Evolutionary conservation across 2,888 invertebrate species (phyloP), one percentile per base, ranked within the genome.

Genomic region (Seira sanloemensis): DNA sequence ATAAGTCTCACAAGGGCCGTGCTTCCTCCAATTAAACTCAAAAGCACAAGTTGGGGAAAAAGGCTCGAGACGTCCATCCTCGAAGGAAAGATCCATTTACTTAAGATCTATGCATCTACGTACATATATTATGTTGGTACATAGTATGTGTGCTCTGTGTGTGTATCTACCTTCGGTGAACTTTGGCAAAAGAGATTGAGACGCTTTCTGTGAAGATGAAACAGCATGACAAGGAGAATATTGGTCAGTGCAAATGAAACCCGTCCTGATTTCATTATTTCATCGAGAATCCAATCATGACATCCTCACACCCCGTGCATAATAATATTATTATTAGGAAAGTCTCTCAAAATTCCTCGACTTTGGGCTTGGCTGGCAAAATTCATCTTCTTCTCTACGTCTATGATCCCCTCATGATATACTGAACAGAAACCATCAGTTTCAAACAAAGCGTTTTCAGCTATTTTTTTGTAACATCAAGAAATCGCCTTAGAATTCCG

Each of bases 261-360:
- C 80, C 74, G 71, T 69, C 76, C 81, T 82, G 81, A 82, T 82
- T 76, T 82, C 76, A 71, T 24, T 50, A 71, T 71, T 72, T 74
- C 12, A 37, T 58, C 58, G 16, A 58, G 21, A 62, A 62, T 62
- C 16, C 50, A 50, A 50, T 50, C 2, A 50, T 12, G 50, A 1
- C 37, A 37, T 50, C 50, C 50, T 50, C 16, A 16, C 50, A 50
- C n/a, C 67, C 54, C 69, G 27, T 50, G 54, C 25, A 50, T 65
- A 26, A 19, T 50, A 50, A 50, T 50, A 62, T 62, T 62, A 62
- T 62, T 62, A 62, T 62, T 62, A 62, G 62, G 62, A 62, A 62
- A 62, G 62, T 1, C 62, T 67, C 2, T 46, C 24, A 26, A 74
- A 27, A 75, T 75, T 71, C 4, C 12, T 37, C 37, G 58, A 4